These are phyloP conservation scores for Ladona fulva DNA, from an alignment of 1,140 invertebrate genomes.

Conservation along the genomic window DNA sequence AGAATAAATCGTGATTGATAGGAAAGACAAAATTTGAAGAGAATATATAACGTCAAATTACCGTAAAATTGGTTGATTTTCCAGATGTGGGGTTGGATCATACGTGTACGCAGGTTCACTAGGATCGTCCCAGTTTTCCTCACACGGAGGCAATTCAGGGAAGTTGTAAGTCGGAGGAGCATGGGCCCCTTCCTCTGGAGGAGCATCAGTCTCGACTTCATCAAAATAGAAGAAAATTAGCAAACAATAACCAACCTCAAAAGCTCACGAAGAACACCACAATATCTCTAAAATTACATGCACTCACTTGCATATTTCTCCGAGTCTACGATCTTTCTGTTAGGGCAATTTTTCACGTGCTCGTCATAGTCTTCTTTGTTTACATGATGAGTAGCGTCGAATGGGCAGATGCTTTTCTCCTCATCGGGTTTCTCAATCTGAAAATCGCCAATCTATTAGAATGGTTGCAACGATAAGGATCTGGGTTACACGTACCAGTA, in stretches of 20 bases:
- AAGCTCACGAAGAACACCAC: neutral
- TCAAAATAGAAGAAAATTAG: neutral
- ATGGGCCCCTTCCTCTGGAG: too few relatives aligned
- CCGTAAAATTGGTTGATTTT: neutral
- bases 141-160: neutral
- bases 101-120: neutral
- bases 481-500: neutral
- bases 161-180: neutral
- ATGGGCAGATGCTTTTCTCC: neutral
- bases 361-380: neutral
- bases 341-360: neutral
- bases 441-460: neutral
- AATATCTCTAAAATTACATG: neutral
- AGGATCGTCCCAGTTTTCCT: neutral
- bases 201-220: neutral
- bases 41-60: neutral
- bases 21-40: neutral
- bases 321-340: neutral
- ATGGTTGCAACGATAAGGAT: neutral
- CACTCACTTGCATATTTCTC: neutral
- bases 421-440: neutral
- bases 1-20: neutral
- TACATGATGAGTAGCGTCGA: neutral
- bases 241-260: neutral
- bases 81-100: neutral